phyloP scores from a whole-genome alignment of 2,113 vertebrate genomes.

The Poeciliopsis turrubarensis region DNA sequence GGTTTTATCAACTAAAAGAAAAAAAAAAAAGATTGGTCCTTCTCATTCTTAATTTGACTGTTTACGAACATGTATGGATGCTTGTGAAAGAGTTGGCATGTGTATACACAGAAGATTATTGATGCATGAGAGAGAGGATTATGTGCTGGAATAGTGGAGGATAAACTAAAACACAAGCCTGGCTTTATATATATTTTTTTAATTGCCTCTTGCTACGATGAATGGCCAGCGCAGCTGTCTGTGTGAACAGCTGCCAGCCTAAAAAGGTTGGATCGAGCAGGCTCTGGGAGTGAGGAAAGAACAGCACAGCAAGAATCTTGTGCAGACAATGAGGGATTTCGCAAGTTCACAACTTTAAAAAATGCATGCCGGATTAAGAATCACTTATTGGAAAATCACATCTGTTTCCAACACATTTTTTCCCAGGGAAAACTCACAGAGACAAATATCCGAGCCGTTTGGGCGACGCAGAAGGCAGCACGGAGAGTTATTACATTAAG shows the following conservation, averaged over 20 bases:
- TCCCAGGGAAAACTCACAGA: conserved; percentile 62
- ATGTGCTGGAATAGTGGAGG: conserved; percentile 77
- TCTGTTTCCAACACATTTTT: conserved; percentile 58
- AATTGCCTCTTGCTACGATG: conserved; percentile 70
- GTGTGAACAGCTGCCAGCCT: conserved; percentile 77
- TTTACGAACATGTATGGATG: conserved; percentile 31
- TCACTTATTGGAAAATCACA: conserved; percentile 66
- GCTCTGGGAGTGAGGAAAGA: conserved; percentile 45
- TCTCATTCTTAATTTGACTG: conserved; percentile 36
- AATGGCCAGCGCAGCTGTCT: conserved; percentile 80
- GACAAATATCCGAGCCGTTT: conserved; percentile 59
- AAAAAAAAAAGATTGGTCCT: conserved; percentile 28
- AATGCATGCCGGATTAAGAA: conserved; percentile 68
- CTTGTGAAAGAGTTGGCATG: conserved; percentile 23
- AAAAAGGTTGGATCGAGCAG: conserved; percentile 62
- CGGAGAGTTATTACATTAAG: conserved; percentile 28
- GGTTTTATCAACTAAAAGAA: conserved; percentile 62
- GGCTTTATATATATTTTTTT: conserved; percentile 72
- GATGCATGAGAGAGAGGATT: conserved; percentile 72
- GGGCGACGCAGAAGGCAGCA: conserved; percentile 41
- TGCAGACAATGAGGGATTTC: conserved; percentile 62
- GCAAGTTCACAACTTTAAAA: conserved; percentile 72
- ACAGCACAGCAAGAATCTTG: conserved; percentile 64
- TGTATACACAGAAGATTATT: conserved; percentile 36
- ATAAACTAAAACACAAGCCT: conserved; percentile 82